phyloP scores from a whole-genome alignment of 2,888 invertebrate genomes.

The Ophion costatus region DNA sequence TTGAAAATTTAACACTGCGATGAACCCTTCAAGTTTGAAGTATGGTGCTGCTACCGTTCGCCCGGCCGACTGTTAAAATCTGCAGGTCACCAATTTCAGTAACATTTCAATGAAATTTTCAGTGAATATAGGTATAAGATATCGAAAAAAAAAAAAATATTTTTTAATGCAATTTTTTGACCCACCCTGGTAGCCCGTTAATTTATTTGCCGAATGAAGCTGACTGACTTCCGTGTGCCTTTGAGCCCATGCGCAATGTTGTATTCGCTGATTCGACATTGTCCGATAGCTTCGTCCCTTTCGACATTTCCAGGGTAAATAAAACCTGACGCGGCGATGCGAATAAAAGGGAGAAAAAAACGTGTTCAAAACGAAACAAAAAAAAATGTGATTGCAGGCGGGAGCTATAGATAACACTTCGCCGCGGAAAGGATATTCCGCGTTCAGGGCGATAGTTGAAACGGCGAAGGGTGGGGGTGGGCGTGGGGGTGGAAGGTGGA shows the following conservation, averaged over 20 bases:
- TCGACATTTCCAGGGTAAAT: constrained; percentile 70
- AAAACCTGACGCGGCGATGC: constrained; percentile 70
- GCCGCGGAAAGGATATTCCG: constrained; percentile 38
- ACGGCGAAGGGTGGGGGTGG: constrained; percentile 46
- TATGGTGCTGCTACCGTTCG: too few relatives aligned
- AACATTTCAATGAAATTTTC: too few relatives aligned
- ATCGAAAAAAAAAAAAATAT: too few relatives aligned
- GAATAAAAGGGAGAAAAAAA: constrained; percentile 26
- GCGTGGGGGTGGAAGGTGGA: constrained; percentile 40
- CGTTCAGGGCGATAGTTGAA: constrained; percentile 51
- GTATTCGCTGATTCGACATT: constrained; percentile 72
- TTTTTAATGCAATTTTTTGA: too few relatives aligned
- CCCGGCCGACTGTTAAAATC: too few relatives aligned
- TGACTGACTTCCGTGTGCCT: background rate
- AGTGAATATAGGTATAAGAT: too few relatives aligned
- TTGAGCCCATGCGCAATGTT: constrained; percentile 50
- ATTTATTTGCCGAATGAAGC: background rate
- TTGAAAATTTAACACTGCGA: too few relatives aligned
- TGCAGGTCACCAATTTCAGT: too few relatives aligned
- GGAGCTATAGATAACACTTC: constrained; percentile 60
- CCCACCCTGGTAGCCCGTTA: too few relatives aligned
- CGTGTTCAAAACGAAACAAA: constrained; percentile 17
- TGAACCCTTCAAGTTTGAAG: too few relatives aligned
- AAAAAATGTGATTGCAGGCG: constrained; percentile 62
- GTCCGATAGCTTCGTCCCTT: constrained; percentile 46